These are phyloP conservation scores for Nymphalis urticae DNA, from an alignment of 2,888 invertebrate species.

Conservation along the genomic window DNA sequence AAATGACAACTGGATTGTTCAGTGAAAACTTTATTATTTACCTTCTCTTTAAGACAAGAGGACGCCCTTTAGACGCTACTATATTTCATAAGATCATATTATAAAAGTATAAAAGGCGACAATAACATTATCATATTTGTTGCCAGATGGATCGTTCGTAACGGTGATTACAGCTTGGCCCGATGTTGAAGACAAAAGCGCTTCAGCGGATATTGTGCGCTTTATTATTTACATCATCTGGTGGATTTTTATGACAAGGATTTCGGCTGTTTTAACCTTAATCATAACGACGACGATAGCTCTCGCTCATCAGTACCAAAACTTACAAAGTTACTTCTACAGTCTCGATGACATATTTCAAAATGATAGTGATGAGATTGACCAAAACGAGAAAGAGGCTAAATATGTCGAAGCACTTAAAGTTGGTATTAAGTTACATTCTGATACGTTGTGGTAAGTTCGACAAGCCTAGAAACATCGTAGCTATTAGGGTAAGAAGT, in stretches of 20 bases:
- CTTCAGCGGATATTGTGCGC: constrained; percentile 42
- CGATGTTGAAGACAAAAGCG: constrained; percentile 45
- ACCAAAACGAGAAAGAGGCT: constrained; percentile 49
- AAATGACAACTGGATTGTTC: no score
- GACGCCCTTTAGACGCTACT: neutral
- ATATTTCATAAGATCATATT: neutral
- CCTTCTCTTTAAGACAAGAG: no score
- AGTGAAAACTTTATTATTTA: no score
- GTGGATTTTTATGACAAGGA: constrained; percentile 49
- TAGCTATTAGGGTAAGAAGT: neutral
- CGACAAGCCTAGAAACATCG: no score
- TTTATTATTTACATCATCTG: constrained; percentile 47
- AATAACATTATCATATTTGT: constrained; percentile 1
- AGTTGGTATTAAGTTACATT: constrained; percentile 56
- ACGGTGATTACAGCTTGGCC: constrained; percentile 58
- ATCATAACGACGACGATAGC: constrained; percentile 47
- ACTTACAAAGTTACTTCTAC: constrained; percentile 56
- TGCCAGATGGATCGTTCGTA: constrained; percentile 46
- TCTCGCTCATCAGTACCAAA: constrained; percentile 54
- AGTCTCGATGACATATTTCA: constrained; percentile 51
- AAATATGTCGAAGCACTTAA: constrained; percentile 52
- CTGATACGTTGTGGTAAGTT: constrained; percentile 53
- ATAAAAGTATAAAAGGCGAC: neutral
- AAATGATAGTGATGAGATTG: constrained; percentile 25
- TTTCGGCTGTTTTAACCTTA: constrained; percentile 43